Evolutionary conservation across 2,113 vertebrate genomes (phyloP), one percentile per base, ranked within the genome.

Genomic region (Sinocyclocheilus grahami): DNA sequence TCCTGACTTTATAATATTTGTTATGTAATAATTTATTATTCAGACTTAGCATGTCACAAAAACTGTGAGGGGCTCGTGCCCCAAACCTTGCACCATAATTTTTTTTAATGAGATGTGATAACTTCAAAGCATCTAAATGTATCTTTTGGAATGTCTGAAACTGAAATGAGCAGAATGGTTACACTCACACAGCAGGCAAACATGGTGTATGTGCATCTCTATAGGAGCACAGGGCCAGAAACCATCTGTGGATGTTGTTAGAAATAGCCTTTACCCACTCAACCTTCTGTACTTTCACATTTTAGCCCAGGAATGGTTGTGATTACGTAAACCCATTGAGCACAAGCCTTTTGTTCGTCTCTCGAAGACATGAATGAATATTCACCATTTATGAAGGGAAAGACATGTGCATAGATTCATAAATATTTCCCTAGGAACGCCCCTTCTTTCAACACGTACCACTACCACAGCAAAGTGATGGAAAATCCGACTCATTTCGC

Each of bases 171-270:
- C 77, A 79, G 53, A 22, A n/a, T 79, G 53, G 5, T 55, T 58
- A 33, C 16, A 39, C 77, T 20, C 24, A 78, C 51, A 60, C 53
- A 79, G 53, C 27, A 60, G 27, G 27, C 0, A 5, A 60, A 58
- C 18, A 33, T 81, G 20, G 22, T 20, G 7, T 30, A 22, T 69
- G 42, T 67, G 24, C 62, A 82, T 82, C 80, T 82, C 80, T 53
- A 33, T 46, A 69, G 60, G 60, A 81, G 78, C 37, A 46, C 58
- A 42, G 5, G 24, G 46, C 27, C 11, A 27, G 4, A 42, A 81
- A 63, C 78, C 78, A 81, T 81, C 78, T 81, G 78, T 65, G 60
- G 60, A 30, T 51, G 42, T 16, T 78, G 76, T 8, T 76, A 16
- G 77, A 60, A 37, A 78, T 60, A 62, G 1, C 30, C 33, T 82